Conservation (phyloP, 2,113 vertebrate genomes). For the Gavialis gangeticus region DNA sequence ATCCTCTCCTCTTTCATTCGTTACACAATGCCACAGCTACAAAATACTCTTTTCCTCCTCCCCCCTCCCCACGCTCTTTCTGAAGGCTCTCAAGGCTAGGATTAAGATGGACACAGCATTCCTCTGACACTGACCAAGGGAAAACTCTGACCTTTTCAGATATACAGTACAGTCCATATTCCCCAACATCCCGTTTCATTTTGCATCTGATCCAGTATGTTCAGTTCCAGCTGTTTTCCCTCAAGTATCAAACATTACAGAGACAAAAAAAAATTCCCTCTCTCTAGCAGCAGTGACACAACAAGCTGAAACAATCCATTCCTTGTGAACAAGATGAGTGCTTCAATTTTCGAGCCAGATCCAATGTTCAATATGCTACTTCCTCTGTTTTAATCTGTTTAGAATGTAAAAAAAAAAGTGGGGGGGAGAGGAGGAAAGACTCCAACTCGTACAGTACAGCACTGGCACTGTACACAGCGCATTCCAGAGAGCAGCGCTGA, state of each 20-base stretch:
- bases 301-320: slow-evolving; percentile 84
- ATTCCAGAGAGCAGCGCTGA: neutral
- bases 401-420: slow-evolving; percentile 60
- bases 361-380: slow-evolving; percentile 75
- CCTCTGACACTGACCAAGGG: slow-evolving; percentile 79
- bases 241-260: slow-evolving; percentile 87
- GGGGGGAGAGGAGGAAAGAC: neutral
- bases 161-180: slow-evolving; percentile 81
- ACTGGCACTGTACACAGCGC: neutral
- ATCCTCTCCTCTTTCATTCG: slow-evolving; percentile 34
- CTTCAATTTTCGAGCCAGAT: slow-evolving; percentile 76
- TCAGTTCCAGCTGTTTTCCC: slow-evolving; percentile 87
- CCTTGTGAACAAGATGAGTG: slow-evolving; percentile 82
- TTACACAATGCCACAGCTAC: slow-evolving; percentile 57
- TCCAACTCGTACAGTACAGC: neutral
- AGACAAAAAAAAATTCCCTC: slow-evolving; percentile 76
- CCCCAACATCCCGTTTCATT: slow-evolving; percentile 80
- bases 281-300: slow-evolving; percentile 80
- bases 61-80: slow-evolving; percentile 55
- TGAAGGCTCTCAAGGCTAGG: slow-evolving; percentile 56
- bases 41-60: slow-evolving; percentile 57
- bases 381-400: slow-evolving; percentile 79
- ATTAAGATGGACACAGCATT: slow-evolving; percentile 74
- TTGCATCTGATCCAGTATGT: slow-evolving; percentile 77
- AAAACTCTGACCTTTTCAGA: slow-evolving; percentile 85